Conservation (phyloP, 2,888 invertebrate species). For the Microchrysa polita region DNA sequence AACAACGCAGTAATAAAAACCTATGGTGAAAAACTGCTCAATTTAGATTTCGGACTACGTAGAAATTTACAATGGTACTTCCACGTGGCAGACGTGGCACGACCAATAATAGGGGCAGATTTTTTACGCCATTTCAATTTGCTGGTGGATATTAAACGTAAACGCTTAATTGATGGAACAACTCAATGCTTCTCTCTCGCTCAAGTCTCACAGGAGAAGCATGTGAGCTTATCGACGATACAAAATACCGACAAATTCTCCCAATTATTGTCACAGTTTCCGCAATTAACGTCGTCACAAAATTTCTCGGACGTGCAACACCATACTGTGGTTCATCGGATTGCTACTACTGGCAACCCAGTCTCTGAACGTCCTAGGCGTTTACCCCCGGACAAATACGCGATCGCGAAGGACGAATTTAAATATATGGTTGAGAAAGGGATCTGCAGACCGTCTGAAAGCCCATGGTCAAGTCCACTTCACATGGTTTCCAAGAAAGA, state of each 20-base stretch:
- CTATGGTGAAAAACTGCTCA: neutral
- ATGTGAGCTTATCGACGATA: neutral
- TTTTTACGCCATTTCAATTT: too few species aligned
- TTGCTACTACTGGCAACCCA: neutral
- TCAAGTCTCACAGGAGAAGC: neutral
- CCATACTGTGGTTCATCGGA: neutral
- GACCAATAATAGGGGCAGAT: neutral
- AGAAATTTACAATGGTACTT: neutral
- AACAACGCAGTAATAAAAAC: neutral
- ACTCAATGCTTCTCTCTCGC: neutral
- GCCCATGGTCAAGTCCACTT: too few species aligned
- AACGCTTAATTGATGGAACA: neutral
- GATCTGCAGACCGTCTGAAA: too few species aligned
- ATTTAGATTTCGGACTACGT: neutral
- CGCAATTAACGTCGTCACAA: neutral
- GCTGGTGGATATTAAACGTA: neutral
- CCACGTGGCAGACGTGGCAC: neutral
- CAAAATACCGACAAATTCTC: neutral
- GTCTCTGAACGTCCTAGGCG: too few species aligned
- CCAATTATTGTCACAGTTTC: neutral
- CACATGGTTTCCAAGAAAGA: too few species aligned
- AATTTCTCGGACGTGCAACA: neutral
- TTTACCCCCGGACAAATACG: too few species aligned
- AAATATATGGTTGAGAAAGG: constrained; percentile 34
- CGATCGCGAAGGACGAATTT: constrained; percentile 24